Conservation (phyloP, 2,888 invertebrate genomes). For the Troides helena region DNA sequence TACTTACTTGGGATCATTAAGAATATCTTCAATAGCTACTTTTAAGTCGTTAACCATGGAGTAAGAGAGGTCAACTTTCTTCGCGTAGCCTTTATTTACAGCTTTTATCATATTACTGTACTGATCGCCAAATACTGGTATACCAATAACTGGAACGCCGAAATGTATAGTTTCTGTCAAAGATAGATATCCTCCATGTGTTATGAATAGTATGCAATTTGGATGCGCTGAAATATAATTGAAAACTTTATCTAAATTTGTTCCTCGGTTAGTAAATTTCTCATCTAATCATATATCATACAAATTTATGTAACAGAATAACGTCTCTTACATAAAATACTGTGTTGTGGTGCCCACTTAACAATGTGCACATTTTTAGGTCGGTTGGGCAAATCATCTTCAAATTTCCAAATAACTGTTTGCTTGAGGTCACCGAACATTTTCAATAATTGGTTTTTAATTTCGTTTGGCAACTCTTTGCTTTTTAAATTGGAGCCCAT, state of each 20-base stretch:
- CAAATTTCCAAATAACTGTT: constrained; percentile 72
- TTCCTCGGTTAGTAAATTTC: too few relatives aligned
- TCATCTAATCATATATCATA: too few relatives aligned
- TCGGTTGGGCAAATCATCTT: constrained; percentile 46
- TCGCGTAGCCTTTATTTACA: constrained; percentile 49
- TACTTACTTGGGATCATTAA: constrained; percentile 43
- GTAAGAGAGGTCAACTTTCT: constrained; percentile 42
- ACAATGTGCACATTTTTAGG: constrained; percentile 64
- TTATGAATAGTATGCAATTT: constrained; percentile 59
- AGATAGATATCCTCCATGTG: constrained; percentile 64
- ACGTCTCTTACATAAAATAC: constrained; percentile 44
- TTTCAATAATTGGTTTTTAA: constrained; percentile 47
- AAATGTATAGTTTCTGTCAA: constrained; percentile 54
- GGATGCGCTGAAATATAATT: constrained; percentile 52
- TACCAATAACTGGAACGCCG: constrained; percentile 57
- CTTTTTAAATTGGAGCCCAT: constrained; percentile 64
- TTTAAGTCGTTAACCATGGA: constrained; percentile 42
- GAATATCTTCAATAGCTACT: constrained; percentile 43
- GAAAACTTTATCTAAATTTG: background rate
- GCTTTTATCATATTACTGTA: constrained; percentile 51
- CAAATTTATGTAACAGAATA: background rate
- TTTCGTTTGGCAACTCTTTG: constrained; percentile 49
- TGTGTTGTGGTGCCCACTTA: constrained; percentile 64
- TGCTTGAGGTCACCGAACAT: constrained; percentile 61
- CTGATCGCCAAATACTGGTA: constrained; percentile 62